Evolutionary conservation across 2,113 vertebrate genomes (phyloP).

Genomic region (Lepus timidus): DNA sequence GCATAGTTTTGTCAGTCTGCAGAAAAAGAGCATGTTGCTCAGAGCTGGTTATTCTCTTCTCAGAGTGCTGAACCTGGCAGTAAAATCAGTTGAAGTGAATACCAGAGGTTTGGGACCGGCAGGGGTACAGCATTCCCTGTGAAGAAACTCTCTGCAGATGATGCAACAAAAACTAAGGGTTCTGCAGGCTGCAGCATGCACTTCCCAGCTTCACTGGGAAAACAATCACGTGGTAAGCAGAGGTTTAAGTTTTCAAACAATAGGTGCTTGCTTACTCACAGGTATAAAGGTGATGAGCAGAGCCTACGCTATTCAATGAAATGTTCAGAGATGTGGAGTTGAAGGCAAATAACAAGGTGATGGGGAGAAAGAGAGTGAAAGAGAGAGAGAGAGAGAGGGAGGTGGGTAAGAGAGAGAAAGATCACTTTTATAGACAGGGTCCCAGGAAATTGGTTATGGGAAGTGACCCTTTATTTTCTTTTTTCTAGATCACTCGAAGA

Average conservation of each 20-base stretch:
- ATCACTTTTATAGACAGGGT: not conserved
- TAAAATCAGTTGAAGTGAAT: constrained; percentile 57
- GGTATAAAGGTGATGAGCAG: not conserved
- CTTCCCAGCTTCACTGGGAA: constrained; percentile 1
- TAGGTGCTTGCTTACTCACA: not conserved
- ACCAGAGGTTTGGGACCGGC: not conserved
- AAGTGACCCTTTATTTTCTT: not conserved
- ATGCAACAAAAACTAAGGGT: constrained; percentile 27
- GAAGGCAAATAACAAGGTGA: not conserved
- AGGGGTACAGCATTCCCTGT: not conserved
- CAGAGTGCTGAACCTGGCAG: constrained; percentile 30
- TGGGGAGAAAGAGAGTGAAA: no score
- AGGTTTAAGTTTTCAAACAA: constrained; percentile 34
- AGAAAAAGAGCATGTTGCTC: constrained; percentile 48
- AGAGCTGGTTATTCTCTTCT: constrained; percentile 44
- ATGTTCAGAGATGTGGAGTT: not conserved
- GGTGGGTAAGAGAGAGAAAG: no score
- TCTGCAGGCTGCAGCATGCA: rapidly evolving
- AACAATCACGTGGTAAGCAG: constrained; percentile 53
- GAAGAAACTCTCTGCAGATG: not conserved
- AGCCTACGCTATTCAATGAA: constrained; percentile 14
- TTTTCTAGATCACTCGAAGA: not conserved
- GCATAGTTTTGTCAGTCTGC: not conserved
- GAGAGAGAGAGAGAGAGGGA: not conserved
- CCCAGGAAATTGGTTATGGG: not conserved